phyloP scores from a whole-genome alignment of 1,140 invertebrate genomes.

The Zaprionus davidi region DNA sequence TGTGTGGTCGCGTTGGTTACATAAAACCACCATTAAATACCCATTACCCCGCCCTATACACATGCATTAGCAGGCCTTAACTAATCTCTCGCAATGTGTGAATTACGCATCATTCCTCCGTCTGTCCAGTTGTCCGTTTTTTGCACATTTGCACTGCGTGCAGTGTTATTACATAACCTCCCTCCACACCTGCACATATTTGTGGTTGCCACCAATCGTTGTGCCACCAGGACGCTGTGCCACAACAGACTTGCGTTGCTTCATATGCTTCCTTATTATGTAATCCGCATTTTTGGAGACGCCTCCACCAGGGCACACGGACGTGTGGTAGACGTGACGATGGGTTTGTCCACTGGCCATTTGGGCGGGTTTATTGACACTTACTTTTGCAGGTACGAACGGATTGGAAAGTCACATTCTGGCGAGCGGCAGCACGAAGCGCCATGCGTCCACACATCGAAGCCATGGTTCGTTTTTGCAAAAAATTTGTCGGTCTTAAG shows the following conservation, averaged over 20 bases:
- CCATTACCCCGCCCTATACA: background rate
- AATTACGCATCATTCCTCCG: slow-evolving; percentile 39
- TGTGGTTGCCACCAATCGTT: background rate
- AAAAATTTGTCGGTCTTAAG: slow-evolving; percentile 68
- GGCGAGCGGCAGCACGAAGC: slow-evolving; percentile 85
- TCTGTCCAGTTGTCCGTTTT: background rate
- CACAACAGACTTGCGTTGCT: background rate
- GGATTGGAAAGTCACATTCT: slow-evolving; percentile 84
- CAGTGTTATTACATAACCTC: slow-evolving; percentile 74
- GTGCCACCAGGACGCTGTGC: background rate
- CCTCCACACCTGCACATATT: slow-evolving; percentile 17
- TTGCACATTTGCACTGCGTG: slow-evolving; percentile 51
- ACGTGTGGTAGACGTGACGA: slow-evolving; percentile 54
- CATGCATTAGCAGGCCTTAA: slow-evolving; percentile 4
- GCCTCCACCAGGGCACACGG: slow-evolving; percentile 1
- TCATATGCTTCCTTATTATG: slow-evolving; percentile 45
- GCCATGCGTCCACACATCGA: slow-evolving; percentile 85
- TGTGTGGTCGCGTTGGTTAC: slow-evolving; percentile 46
- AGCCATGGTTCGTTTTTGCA: slow-evolving; percentile 85
- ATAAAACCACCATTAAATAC: slow-evolving; percentile 43
- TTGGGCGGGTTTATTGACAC: slow-evolving; percentile 32
- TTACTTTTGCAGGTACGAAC: slow-evolving; percentile 85
- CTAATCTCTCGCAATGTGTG: slow-evolving; percentile 23
- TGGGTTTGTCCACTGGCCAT: background rate
- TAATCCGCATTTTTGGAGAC: slow-evolving; percentile 41